phyloP scores from a whole-genome alignment of 1,140 invertebrate species.

The Oedothorax gibbosus region DNA sequence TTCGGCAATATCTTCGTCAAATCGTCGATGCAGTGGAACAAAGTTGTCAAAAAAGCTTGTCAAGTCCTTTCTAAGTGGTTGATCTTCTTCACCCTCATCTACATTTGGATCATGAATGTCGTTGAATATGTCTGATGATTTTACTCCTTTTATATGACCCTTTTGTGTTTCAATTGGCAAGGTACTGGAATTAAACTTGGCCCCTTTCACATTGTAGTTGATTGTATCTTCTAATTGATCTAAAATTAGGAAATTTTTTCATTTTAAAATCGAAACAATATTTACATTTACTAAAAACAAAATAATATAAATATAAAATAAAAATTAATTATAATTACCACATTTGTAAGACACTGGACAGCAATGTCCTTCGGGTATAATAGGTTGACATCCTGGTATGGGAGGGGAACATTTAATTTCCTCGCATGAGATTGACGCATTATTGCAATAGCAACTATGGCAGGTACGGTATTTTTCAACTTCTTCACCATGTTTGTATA shows the following conservation, averaged over 20 bases:
- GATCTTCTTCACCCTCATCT: background rate
- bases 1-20: conserved; percentile 20
- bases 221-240: background rate
- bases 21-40: conserved; percentile 8
- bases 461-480: conserved; percentile 72
- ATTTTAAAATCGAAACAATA: too few relatives aligned
- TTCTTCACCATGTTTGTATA: conserved; percentile 80
- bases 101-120: conserved; percentile 8
- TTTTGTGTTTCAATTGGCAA: background rate
- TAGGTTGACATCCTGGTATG: conserved; percentile 80
- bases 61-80: background rate
- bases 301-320: background rate
- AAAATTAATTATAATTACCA: conserved; percentile 71
- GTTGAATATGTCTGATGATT: conserved; percentile 31
- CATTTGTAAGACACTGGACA: conserved; percentile 87
- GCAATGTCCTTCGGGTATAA: conserved; percentile 81
- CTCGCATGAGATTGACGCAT: conserved; percentile 74
- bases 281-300: background rate
- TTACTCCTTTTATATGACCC: conserved; percentile 8
- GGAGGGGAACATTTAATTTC: conserved; percentile 77
- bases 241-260: background rate
- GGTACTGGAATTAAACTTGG: conserved; percentile 3
- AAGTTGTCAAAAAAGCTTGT: conserved; percentile 21
- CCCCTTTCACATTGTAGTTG: conserved; percentile 16
- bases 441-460: conserved; percentile 80